These are phyloP conservation scores for Cynaeus angustus DNA, from an alignment of 2,888 invertebrate genomes.

Conservation along the genomic window DNA sequence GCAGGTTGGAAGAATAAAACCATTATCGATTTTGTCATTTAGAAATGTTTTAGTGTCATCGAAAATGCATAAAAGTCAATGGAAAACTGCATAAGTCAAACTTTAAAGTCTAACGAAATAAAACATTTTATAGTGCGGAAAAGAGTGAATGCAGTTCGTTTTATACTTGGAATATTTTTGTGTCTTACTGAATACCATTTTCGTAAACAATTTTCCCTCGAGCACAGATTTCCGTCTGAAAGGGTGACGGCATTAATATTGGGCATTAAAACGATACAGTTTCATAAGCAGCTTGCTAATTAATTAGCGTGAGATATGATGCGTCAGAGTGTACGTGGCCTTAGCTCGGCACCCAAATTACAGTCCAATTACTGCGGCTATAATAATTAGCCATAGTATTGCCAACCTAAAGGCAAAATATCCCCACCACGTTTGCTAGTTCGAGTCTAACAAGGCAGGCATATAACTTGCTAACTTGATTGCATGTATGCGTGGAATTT, in stretches of 20 bases:
- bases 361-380: conserved; percentile 50
- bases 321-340: conserved; percentile 44
- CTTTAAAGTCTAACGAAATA: conserved; percentile 46
- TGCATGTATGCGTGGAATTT: conserved; percentile 52
- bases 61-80: conserved; percentile 51
- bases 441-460: conserved; percentile 42
- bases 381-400: conserved; percentile 51
- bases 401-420: conserved; percentile 38
- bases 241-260: conserved; percentile 18
- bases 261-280: conserved; percentile 29
- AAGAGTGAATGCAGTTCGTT: conserved; percentile 38
- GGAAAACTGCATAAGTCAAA: conserved; percentile 49
- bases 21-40: conserved; percentile 49
- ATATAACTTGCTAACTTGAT: conserved; percentile 47
- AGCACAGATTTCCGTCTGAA: conserved; percentile 4
- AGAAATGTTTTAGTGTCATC: conserved; percentile 50
- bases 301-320: conserved; percentile 41
- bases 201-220: conserved; percentile 26
- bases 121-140: conserved; percentile 47
- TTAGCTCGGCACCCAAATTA: conserved; percentile 49
- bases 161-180: conserved; percentile 10
- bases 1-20: conserved; percentile 37
- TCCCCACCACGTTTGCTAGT: conserved; percentile 23
- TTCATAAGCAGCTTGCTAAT: conserved; percentile 46
- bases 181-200: conserved; percentile 5